Conservation (phyloP, 2,113 vertebrate species). For the Ahaetulla prasina region DNA sequence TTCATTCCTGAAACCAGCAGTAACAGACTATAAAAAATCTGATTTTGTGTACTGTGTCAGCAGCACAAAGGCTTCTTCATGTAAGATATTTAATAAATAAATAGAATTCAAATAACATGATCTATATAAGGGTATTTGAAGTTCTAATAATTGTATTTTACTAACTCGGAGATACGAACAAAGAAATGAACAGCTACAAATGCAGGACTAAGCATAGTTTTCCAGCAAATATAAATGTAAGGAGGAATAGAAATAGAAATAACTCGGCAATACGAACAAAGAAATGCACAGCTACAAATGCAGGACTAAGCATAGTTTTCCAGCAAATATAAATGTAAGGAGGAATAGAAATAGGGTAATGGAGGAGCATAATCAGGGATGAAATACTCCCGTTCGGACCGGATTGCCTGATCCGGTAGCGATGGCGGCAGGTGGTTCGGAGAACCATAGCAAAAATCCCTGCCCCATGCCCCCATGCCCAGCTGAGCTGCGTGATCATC, state of each 20-base stretch:
- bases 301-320: too few species aligned
- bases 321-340: too few species aligned
- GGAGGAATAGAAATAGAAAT: background rate
- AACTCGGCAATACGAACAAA: too few species aligned
- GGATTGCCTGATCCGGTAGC: too few species aligned
- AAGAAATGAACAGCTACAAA: background rate
- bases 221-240: conserved; percentile 35
- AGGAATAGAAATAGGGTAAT: too few species aligned
- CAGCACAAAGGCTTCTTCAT: conserved; percentile 49
- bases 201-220: conserved; percentile 26
- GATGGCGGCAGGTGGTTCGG: too few species aligned
- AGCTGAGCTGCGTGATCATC: too few species aligned
- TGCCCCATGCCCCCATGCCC: too few species aligned
- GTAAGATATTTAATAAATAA: conserved; percentile 51
- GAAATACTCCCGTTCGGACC: too few species aligned
- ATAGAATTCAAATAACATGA: conserved; percentile 35
- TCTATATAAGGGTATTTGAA: conserved; percentile 31
- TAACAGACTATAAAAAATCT: conserved; percentile 67
- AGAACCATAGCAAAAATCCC: too few species aligned
- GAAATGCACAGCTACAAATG: too few species aligned
- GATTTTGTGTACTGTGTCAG: conserved; percentile 42
- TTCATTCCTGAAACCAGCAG: conserved; percentile 66
- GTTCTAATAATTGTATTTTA: conserved; percentile 47
- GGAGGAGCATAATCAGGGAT: too few species aligned
- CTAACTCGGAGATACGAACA: conserved; percentile 38